Evolutionary conservation across 2,888 invertebrate genomes (phyloP).

Genomic region (Diplazon laetatorius): DNA sequence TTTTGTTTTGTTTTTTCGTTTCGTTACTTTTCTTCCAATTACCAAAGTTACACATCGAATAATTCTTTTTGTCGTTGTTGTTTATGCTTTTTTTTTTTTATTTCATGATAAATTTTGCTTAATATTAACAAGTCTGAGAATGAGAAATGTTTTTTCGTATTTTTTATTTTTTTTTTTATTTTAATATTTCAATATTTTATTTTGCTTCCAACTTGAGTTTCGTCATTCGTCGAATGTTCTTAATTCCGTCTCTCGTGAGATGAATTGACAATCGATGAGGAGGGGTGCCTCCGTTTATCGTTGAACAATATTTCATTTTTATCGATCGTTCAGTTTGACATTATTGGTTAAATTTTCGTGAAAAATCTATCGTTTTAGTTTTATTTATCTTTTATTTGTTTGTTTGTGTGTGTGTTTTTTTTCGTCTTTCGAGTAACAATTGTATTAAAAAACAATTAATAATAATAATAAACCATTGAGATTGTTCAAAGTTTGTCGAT

Average conservation of each 20-base stretch:
- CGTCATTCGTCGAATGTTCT: constrained; percentile 8
- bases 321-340: constrained; percentile 45
- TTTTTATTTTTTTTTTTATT: constrained; percentile 29
- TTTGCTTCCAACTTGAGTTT: too few relatives aligned
- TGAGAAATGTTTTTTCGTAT: constrained; percentile 26
- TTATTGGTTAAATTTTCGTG: constrained; percentile 72
- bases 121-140: constrained; percentile 37
- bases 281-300: too few relatives aligned
- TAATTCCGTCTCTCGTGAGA: constrained; percentile 41
- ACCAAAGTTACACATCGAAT: constrained; percentile 40
- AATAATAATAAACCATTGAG: too few relatives aligned
- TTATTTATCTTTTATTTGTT: too few relatives aligned
- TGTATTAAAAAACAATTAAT: constrained; percentile 73
- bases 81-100: too few relatives aligned
- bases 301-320: too few relatives aligned
- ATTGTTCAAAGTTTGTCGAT: constrained; percentile 80
- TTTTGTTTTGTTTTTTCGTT: constrained; percentile 26
- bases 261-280: constrained; percentile 67
- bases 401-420: too few relatives aligned
- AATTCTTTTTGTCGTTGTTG: too few relatives aligned
- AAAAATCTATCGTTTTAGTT: constrained; percentile 80
- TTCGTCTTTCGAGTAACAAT: constrained; percentile 74
- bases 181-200: too few relatives aligned
- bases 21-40: constrained; percentile 15
- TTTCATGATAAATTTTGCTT: background rate